These are phyloP conservation scores for Scolopax mira DNA, from an alignment of 2,113 vertebrate species.

Conservation along the genomic window DNA sequence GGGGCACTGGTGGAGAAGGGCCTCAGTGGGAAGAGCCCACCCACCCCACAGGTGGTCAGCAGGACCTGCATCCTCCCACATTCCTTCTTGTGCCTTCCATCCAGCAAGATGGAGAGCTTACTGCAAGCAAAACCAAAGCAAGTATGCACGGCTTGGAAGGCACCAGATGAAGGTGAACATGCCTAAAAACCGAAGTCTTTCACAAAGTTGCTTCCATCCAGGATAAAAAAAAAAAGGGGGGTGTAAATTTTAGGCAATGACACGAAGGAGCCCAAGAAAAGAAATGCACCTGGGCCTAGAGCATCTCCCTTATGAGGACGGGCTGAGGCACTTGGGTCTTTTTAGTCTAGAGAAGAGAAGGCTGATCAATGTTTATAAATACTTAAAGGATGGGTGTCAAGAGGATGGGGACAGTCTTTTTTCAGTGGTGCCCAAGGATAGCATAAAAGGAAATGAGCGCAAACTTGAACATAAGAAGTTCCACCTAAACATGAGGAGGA, in stretches of 20 bases:
- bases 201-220: background rate
- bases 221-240: background rate
- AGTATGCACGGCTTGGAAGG: background rate
- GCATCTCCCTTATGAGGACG: too few species aligned
- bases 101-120: background rate
- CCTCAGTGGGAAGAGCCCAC: fast-evolving
- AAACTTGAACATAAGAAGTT: too few species aligned
- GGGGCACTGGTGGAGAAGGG: background rate
- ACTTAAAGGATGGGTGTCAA: too few species aligned
- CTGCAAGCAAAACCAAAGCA: background rate
- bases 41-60: background rate
- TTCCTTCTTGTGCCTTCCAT: background rate
- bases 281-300: background rate
- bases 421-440: too few species aligned
- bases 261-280: background rate
- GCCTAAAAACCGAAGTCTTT: background rate
- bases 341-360: too few species aligned
- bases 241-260: background rate
- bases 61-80: background rate
- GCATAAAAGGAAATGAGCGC: too few species aligned
- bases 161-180: background rate
- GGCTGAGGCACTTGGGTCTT: too few species aligned
- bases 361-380: too few species aligned
- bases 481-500: too few species aligned
- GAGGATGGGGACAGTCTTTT: too few species aligned